Evolutionary conservation across 2,797 vertebrate species (phyloP).

Genomic region (Myripristis jacobus): DNA sequence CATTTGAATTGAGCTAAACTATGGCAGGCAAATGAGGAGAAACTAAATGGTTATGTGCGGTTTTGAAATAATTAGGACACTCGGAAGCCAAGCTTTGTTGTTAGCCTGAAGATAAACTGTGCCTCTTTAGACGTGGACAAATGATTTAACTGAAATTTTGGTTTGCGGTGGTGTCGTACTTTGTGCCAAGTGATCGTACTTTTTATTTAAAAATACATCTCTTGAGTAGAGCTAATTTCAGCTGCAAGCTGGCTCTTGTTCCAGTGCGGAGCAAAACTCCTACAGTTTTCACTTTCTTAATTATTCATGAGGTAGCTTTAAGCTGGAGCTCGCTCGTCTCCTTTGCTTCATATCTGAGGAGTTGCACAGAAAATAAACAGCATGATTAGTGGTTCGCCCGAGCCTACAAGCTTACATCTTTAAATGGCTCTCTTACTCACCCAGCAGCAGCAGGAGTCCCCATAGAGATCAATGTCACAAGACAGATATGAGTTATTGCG

Average conservation of each 20-base stretch:
- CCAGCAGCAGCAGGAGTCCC: slow-evolving; percentile 52
- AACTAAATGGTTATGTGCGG: background rate
- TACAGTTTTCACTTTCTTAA: slow-evolving; percentile 13
- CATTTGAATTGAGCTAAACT: slow-evolving; percentile 14
- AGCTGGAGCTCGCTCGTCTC: slow-evolving; percentile 19
- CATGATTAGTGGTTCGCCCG: slow-evolving; percentile 42
- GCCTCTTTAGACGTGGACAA: background rate
- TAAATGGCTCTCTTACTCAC: slow-evolving; percentile 53
- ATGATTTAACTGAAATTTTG: background rate
- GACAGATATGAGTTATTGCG: slow-evolving; percentile 57
- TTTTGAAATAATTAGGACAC: slow-evolving; percentile 9
- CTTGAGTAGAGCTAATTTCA: slow-evolving; percentile 13
- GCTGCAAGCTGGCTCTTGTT: slow-evolving; percentile 10
- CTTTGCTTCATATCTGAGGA: slow-evolving; percentile 47
- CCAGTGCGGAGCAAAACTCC: background rate
- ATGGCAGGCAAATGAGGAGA: background rate
- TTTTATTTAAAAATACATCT: slow-evolving; percentile 5
- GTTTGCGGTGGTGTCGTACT: background rate
- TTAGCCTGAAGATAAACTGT: slow-evolving; percentile 32
- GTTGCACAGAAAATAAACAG: slow-evolving; percentile 42
- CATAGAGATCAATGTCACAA: slow-evolving; percentile 49
- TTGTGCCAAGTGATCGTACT: background rate
- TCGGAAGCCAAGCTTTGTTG: slow-evolving; percentile 29
- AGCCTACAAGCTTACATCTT: slow-evolving; percentile 34
- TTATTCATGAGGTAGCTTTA: slow-evolving; percentile 35